Evolutionary conservation across 2,797 vertebrate genomes (phyloP).

Genomic region (Sternarchorhynchus goeldii): DNA sequence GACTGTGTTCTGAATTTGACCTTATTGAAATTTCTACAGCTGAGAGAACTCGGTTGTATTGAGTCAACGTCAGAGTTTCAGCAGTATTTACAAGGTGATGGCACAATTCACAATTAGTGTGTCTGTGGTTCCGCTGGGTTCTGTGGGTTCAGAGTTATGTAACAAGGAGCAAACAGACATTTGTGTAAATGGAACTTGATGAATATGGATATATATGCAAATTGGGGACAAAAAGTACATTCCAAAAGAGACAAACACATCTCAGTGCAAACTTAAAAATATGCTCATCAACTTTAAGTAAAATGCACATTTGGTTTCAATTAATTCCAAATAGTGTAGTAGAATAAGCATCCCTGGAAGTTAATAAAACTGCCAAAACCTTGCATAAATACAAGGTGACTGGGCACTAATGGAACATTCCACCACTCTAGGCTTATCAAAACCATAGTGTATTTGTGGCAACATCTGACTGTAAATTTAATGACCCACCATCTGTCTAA

Average conservation of each 20-base stretch:
- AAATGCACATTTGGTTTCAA: constrained; percentile 16
- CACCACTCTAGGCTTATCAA: background rate
- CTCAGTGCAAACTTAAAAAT: background rate
- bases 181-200: background rate
- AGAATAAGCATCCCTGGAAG: background rate
- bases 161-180: constrained; percentile 10
- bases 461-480: constrained; percentile 15
- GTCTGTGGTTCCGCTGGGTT: background rate
- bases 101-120: background rate
- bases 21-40: background rate
- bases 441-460: background rate
- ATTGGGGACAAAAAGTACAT: background rate
- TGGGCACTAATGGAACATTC: background rate
- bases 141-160: constrained; percentile 3
- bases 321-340: background rate
- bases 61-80: too few species aligned
- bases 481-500: background rate
- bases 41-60: background rate
- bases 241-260: constrained; percentile 3
- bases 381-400: background rate
- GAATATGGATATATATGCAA: constrained; percentile 1
- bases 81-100: background rate
- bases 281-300: background rate
- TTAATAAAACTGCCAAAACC: background rate
- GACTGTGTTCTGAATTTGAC: too few species aligned